These are phyloP conservation scores for Stenodema calcarata DNA, from an alignment of 2,888 invertebrate genomes.

Conservation along the genomic window DNA sequence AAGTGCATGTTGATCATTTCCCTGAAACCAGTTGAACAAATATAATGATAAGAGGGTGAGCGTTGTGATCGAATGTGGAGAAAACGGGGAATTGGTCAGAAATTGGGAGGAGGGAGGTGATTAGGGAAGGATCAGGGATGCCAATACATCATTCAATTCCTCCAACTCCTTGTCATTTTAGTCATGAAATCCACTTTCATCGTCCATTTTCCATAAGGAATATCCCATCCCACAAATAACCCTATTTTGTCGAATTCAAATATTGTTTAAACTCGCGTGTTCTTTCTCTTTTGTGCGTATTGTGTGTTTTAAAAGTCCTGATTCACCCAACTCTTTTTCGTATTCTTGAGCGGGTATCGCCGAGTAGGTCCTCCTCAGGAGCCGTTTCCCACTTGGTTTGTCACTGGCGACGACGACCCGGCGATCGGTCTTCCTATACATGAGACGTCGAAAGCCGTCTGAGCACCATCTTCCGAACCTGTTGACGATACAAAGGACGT, in stretches of 20 bases:
- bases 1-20: slow-evolving; percentile 37
- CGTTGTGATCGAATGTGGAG: too few species aligned
- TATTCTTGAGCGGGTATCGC: slow-evolving; percentile 39
- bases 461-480: not conserved
- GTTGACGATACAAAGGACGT: not conserved
- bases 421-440: not conserved
- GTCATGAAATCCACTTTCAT: too few species aligned
- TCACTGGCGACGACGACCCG: not conserved
- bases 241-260: not conserved
- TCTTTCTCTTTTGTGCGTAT: not conserved
- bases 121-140: too few species aligned
- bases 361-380: slow-evolving; percentile 17
- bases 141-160: not conserved
- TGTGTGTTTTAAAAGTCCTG: too few species aligned
- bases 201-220: too few species aligned
- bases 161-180: not conserved
- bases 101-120: too few species aligned
- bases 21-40: not conserved
- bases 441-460: not conserved
- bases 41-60: too few species aligned
- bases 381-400: not conserved
- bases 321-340: slow-evolving; percentile 20
- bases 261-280: not conserved
- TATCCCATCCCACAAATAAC: too few species aligned
- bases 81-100: too few species aligned